Evolutionary conservation across 1,140 invertebrate genomes (phyloP).

Genomic region (Maconellicoccus hirsutus): DNA sequence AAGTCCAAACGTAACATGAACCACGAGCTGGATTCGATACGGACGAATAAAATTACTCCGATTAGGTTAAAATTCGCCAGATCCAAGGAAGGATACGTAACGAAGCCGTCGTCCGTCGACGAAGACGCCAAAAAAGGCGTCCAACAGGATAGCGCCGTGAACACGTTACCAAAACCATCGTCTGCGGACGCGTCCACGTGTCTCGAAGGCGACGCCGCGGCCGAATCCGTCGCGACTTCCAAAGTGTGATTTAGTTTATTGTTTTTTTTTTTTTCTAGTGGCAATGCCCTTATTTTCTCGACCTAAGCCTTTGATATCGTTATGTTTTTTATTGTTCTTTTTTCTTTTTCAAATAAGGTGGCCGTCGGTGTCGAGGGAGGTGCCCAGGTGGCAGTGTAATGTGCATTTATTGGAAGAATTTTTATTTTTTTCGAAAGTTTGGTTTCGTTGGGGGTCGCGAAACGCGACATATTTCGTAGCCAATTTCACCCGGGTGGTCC

Average conservation of each 20-base stretch:
- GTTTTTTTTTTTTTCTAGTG: neutral
- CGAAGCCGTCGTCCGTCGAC: constrained; percentile 33
- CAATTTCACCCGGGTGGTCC: no score
- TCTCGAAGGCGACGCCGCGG: neutral
- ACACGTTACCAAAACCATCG: neutral
- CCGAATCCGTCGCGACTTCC: no score
- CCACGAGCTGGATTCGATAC: constrained; percentile 42
- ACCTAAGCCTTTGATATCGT: neutral
- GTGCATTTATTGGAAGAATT: no score
- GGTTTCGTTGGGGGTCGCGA: no score
- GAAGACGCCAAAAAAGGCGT: neutral
- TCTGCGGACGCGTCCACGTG: neutral
- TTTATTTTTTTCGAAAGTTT: no score
- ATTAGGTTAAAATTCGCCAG: constrained; percentile 70
- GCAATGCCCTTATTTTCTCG: neutral
- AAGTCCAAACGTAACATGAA: constrained; percentile 12
- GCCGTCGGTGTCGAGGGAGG: neutral
- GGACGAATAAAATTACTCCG: constrained; percentile 55
- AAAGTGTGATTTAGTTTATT: neutral
- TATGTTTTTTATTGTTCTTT: neutral
- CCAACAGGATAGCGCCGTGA: neutral
- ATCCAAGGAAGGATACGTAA: constrained; percentile 55
- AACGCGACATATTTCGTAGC: no score
- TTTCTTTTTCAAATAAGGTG: neutral
- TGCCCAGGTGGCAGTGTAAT: no score